Evolutionary conservation across 2,888 invertebrate species (phyloP).

Genomic region (Cistogaster globosa): DNA sequence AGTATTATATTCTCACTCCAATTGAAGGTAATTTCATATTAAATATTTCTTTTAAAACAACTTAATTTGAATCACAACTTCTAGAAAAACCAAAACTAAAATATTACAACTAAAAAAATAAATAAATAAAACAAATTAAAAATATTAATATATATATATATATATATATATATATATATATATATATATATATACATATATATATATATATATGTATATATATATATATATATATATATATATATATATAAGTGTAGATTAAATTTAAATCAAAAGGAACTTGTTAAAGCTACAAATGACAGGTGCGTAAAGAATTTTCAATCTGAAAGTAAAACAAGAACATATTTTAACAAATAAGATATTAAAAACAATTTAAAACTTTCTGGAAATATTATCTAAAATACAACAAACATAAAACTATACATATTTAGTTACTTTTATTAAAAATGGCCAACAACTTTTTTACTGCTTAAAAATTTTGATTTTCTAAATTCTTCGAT

Average conservation of each 20-base stretch:
- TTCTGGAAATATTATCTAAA: slow-evolving; percentile 13
- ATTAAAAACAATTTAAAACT: neutral
- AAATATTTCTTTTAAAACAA: slow-evolving; percentile 54
- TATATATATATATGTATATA: slow-evolving; percentile 40
- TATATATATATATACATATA: slow-evolving; percentile 51
- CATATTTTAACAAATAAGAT: slow-evolving; percentile 28
- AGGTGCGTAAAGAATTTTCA: slow-evolving; percentile 64
- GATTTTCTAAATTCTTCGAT: no score
- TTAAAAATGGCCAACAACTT: slow-evolving; percentile 32
- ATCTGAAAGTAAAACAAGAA: slow-evolving; percentile 58
- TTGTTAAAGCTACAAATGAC: slow-evolving; percentile 67
- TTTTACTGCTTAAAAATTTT: neutral
- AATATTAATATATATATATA: slow-evolving; percentile 41
- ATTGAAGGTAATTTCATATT: slow-evolving; percentile 43
- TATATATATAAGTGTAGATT: slow-evolving; percentile 54
- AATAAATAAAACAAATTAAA: slow-evolving; percentile 29
- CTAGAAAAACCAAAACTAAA: slow-evolving; percentile 55
- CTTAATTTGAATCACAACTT: slow-evolving; percentile 72
- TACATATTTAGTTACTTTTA: neutral
- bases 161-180: slow-evolving; percentile 53
- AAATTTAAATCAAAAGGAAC: slow-evolving; percentile 63
- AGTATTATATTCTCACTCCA: slow-evolving; percentile 64
- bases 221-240: slow-evolving; percentile 53
- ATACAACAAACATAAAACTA: neutral
- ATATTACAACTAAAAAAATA: slow-evolving; percentile 25